A percentile compares a stretch with the other conserved stretches of the same genome.
phyloP scores from a whole-genome alignment of 2,888 invertebrate species.

The Heteromyza rotundicornis region DNA sequence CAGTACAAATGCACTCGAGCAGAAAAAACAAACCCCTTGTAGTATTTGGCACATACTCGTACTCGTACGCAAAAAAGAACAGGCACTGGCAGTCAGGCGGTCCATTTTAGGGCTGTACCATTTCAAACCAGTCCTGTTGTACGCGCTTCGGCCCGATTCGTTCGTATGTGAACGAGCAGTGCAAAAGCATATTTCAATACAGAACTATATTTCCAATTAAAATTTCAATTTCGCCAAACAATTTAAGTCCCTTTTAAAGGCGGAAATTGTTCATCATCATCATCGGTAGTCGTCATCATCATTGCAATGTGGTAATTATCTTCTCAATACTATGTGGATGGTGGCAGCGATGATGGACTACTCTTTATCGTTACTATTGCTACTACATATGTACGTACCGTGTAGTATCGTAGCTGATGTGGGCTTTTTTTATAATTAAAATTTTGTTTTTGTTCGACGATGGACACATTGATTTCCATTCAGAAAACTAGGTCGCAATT shows the following conservation, averaged over 20 bases:
- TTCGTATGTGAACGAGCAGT: too few species aligned
- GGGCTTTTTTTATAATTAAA: too few species aligned
- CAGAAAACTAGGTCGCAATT: slow-evolving; percentile 49
- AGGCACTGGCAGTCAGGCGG: too few species aligned
- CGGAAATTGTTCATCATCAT: slow-evolving; percentile 19
- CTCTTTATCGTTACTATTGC: too few species aligned
- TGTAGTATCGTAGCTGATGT: too few species aligned
- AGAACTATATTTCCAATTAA: slow-evolving; percentile 39
- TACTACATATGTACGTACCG: too few species aligned
- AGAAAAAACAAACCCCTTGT: neutral
- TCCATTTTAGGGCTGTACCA: too few species aligned
- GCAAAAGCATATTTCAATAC: neutral
- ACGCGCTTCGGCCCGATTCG: too few species aligned
- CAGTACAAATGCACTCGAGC: neutral
- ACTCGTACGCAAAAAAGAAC: neutral
- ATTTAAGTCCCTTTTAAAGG: slow-evolving; percentile 37
- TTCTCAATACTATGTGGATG: neutral
- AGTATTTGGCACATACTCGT: slow-evolving; percentile 5
- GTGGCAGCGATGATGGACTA: too few species aligned
- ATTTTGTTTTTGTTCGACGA: slow-evolving; percentile 48
- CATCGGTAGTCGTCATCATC: neutral
- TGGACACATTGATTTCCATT: slow-evolving; percentile 55
- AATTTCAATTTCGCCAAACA: slow-evolving; percentile 41
- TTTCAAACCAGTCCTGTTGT: too few species aligned
- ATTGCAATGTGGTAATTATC: neutral